Evolutionary conservation across 37 sponge, comb jelly and placozoan genomes (phyloP), one percentile per base, ranked within the genome.

Genomic region (Sycon ciliatum): DNA sequence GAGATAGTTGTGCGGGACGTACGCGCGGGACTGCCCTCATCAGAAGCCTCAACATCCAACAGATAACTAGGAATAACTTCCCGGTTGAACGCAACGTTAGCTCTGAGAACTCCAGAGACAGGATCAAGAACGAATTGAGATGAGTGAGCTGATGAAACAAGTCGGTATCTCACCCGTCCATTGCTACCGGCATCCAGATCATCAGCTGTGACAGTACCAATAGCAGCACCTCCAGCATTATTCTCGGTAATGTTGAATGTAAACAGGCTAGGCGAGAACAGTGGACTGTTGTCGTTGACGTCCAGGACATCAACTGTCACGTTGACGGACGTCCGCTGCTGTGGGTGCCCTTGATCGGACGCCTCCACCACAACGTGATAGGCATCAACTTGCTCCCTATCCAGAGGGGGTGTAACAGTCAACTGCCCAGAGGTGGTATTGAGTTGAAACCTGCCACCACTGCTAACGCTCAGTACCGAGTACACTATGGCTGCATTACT

Each of bases 221-320:
- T 55, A n/a, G 29, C 34, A 23, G 37, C 56, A 0, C 24, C 37
- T 24, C 24, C 1, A 39, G 36, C 38, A 3, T 13, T 7, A 57
- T 57, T 61, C 36, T 73, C 74, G 28, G 31, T 57, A 2, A 75
- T 28, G 1, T 28, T 5, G 27, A 37, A 3, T 3, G 13, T 13
- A 53, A 34, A n/a, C 28, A 28, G 0, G 58, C 16, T 18, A 20
- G 13, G 53, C 13, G 61, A 34, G 66, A 90, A 86, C 0, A 57
- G 4, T 4, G 91, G 91, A 42, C 74, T 32, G 67, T 80, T 82
- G 55, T 85, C 86, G 71, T 90, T 90, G 5, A 56, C 65, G 60
- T 87, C 81, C 13, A 69, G 1, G 3, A 87, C 81, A 13, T 65
- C n/a, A 16, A 87, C 65, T n/a, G 32, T 32, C 13, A 86, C 78